A percentile compares a stretch with the other conserved stretches of the same genome.
These are phyloP conservation scores for Temnopleurus reevesii DNA, from an alignment of 53 echinoderm and acorn worm species.

Conservation along the genomic window DNA sequence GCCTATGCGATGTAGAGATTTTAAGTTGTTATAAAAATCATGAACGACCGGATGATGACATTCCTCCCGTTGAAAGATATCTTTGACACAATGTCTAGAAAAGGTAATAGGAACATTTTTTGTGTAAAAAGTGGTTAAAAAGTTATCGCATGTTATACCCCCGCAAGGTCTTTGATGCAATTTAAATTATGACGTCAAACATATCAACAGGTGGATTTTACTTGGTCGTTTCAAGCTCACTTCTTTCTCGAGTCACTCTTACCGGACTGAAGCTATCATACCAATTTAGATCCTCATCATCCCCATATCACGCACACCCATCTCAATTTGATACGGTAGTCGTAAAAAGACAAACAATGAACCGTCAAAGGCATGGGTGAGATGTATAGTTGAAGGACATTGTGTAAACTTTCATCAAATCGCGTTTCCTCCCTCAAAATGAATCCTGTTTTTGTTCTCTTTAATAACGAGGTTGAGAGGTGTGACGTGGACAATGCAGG, in stretches of 20 bases:
- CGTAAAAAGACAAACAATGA: not conserved
- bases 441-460: not conserved
- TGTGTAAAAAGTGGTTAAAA: too few species aligned
- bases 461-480: not conserved
- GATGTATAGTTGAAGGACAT: not conserved
- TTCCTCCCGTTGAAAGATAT: too few species aligned
- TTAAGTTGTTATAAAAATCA: too few species aligned
- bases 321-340: constrained; percentile 29
- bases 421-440: not conserved
- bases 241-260: not conserved
- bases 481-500: not conserved
- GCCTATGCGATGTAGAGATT: too few species aligned
- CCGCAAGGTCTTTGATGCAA: not conserved
- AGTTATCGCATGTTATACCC: too few species aligned
- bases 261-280: not conserved
- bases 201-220: not conserved
- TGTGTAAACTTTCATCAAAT: constrained; percentile 12
- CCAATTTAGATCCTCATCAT: not conserved
- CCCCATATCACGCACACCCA: constrained; percentile 4
- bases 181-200: not conserved
- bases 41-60: too few species aligned
- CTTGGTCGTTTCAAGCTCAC: not conserved
- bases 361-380: too few species aligned
- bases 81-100: not conserved
- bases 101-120: not conserved